Base-by-base conservation (phyloP, 2,888 invertebrate species). In the Ophonus ardosiacus region DNA sequence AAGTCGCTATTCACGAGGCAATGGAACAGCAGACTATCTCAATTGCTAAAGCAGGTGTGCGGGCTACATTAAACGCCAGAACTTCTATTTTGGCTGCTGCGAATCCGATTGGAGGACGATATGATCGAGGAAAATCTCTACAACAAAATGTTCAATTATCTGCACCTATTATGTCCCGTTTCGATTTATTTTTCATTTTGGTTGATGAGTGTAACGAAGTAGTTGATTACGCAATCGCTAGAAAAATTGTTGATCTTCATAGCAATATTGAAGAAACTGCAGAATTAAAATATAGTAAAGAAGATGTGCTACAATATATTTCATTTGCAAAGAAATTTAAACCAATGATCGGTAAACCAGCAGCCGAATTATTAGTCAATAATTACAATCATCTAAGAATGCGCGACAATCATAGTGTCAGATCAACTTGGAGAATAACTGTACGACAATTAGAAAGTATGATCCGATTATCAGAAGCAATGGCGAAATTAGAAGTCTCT, bases 21-120 rank as follows among this genome's bases (percentile, higher is more conserved):
- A 99, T 99, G 99, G 99, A 99, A 93, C 99, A 99, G 90, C 99
- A 99, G 92, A 99, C 99, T 0, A 99, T 99, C 88, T 98, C 99
- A 0, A 94, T 99, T 85, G 99, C 99, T 0, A 99, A 99, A 93
- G 98, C 99, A 0, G 99, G 99, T 0, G 96, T 99, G 0, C 94
- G 99, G 88, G 99, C 99, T 0, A 99, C 99, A 0, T 92, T 99
- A 21, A 99, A 99, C 92, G 99, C 99, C 0, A 93, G 99, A 57
- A 98, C 99, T 0, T 99, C 99, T 0, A 99, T 99, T 87, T 92
- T 99, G 85, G 99, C 99, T 0, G 99, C 99, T 0, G 99, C 99
- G 0, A 99, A 99, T 92, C 99, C 99, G 0, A 95, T 98, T 43
- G 97, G 97, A n/a, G 98, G 99, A 0, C 94, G 98, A 43, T 99